These are phyloP conservation scores for Apteryx mantelli DNA, from an alignment of 2,113 vertebrate species.

Conservation along the genomic window DNA sequence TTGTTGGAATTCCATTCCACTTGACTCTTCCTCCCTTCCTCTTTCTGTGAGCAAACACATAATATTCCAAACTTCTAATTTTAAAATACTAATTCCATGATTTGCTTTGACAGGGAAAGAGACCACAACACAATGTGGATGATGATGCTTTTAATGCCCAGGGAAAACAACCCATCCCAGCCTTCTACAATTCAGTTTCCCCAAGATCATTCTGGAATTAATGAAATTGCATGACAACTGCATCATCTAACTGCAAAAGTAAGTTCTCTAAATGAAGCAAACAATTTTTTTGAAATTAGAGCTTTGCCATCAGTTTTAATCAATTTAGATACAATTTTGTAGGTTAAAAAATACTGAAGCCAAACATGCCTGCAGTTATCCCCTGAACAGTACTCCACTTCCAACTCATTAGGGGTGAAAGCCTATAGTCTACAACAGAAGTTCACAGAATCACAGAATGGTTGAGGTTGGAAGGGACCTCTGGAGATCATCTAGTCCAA, in stretches of 20 bases:
- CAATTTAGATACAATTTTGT: background rate
- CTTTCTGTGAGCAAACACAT: background rate
- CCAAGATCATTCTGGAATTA: background rate
- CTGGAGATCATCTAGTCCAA: too few relatives aligned
- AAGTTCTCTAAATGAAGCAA: background rate
- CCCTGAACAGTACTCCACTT: background rate
- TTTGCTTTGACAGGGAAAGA: background rate
- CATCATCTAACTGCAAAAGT: background rate
- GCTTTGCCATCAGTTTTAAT: background rate
- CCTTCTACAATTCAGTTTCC: background rate
- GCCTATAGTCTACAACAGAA: background rate
- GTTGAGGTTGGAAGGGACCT: too few relatives aligned
- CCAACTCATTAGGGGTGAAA: background rate
- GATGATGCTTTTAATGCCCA: background rate
- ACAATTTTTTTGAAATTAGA: background rate
- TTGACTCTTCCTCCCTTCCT: background rate
- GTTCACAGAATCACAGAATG: too few relatives aligned
- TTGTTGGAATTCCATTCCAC: background rate
- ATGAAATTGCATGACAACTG: background rate
- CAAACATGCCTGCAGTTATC: background rate
- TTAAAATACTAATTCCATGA: background rate
- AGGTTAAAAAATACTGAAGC: background rate
- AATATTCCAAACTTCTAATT: background rate
- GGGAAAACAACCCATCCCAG: background rate
- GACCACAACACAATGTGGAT: fast-evolving